Conservation (phyloP, 1,140 invertebrate species). For the Drosophila lacteicornis region DNA sequence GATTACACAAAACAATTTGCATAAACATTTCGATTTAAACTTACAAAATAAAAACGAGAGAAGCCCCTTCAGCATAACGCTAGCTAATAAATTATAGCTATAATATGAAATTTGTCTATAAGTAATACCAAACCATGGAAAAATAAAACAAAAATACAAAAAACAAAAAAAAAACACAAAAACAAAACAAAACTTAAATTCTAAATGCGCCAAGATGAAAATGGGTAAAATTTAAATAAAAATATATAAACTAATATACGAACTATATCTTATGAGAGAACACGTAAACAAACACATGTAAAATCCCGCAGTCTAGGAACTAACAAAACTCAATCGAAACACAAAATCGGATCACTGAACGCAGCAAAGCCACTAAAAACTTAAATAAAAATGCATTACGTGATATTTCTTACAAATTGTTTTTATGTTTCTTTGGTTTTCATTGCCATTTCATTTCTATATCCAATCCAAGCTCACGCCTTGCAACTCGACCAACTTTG, state of each 20-base stretch:
- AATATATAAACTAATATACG: conserved; percentile 36
- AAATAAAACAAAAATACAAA: conserved; percentile 36
- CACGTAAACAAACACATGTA: conserved; percentile 59
- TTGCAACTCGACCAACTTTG: conserved; percentile 69
- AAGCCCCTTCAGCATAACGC: conserved; percentile 60
- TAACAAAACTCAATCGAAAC: conserved; percentile 32
- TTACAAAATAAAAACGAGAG: conserved; percentile 26
- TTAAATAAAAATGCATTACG: conserved; percentile 80
- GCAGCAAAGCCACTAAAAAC: conserved; percentile 53
- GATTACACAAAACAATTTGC: conserved; percentile 30
- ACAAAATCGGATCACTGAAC: conserved; percentile 50
- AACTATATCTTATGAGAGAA: conserved; percentile 45
- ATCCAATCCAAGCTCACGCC: conserved; percentile 41
- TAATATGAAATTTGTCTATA: conserved; percentile 83
- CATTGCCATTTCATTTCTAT: conserved; percentile 4
- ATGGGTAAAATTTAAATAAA: conserved; percentile 49
- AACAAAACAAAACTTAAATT: conserved; percentile 41
- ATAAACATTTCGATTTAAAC: conserved; percentile 35
- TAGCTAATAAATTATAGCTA: conserved; percentile 82
- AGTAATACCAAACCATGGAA: conserved; percentile 78
- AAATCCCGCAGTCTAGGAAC: conserved; percentile 41
- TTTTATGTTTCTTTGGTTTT: conserved; percentile 42
- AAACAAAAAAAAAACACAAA: conserved; percentile 28
- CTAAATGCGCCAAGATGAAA: conserved; percentile 59
- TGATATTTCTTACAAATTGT: conserved; percentile 80